Base-by-base conservation (phyloP, 2,797 vertebrate genomes). In the Chaetodon trifasciatus region DNA sequence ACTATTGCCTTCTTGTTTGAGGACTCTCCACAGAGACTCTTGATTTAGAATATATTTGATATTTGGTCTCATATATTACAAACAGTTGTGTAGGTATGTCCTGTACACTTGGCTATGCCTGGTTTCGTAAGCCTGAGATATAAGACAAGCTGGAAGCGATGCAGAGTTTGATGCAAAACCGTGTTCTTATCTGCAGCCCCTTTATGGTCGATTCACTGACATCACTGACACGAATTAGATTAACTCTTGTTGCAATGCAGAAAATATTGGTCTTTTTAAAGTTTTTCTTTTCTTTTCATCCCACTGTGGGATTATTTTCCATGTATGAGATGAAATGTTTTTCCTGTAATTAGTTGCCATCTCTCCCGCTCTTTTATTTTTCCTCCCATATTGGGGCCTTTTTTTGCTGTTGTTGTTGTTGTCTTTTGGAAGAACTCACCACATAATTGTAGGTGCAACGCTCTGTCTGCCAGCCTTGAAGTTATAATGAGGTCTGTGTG, bases 401-500 rank as follows among this genome's bases (percentile, higher is more conserved):
- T 69, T 75, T 80, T 6, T 55, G 11, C 77, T 73, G n/a, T 69
- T 86, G 40, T 68, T 84, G 77, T 91, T 92, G 76, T 90, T 87
- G 89, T 90, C 78, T 92, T 92, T 92, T 85, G 80, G 88, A 87
- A 74, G 81, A 89, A 87, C 88, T 88, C 87, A 79, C 79, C 78
- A 60, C 83, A 84, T 93, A 93, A 94, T 95, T 94, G 91, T 92
- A 94, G 91, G 91, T 92, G 88, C 91, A 86, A 83, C 90, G 88
- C 86, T 90, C 82, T 83, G 89, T 90, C 87, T 94, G 85, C 85
- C 86, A 88, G 93, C 92, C 94, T 94, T 95, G 92, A 94, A 94
- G 92, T 95, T 95, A 93, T 95, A 95, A 95, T 95, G 94, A 96
- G 94, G 90, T 89, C 91, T 88, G 89, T 89, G 89, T 90, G 91